These are phyloP conservation scores for Drosophila eugracilis DNA, from an alignment of 1,140 invertebrate species.

Conservation along the genomic window DNA sequence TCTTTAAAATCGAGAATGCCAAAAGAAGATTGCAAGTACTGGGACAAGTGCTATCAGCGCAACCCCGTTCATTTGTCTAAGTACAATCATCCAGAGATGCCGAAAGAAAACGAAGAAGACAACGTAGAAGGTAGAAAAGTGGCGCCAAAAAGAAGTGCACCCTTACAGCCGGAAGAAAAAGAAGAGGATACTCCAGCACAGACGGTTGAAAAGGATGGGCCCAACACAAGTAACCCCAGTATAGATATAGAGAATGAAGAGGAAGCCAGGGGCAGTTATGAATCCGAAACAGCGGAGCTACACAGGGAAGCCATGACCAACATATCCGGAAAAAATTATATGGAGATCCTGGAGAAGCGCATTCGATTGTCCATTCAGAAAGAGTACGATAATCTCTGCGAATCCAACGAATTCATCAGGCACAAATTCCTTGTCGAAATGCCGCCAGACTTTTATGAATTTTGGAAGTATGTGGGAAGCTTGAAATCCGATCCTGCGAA, in stretches of 20 bases:
- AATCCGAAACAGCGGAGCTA: slow-evolving; percentile 61
- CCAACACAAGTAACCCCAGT: slow-evolving; percentile 34
- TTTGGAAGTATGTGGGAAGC: slow-evolving; percentile 92
- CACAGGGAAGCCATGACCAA: slow-evolving; percentile 73
- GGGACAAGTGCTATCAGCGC: slow-evolving; percentile 93
- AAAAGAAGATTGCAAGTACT: slow-evolving; percentile 89
- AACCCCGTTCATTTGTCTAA: slow-evolving; percentile 91
- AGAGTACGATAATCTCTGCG: slow-evolving; percentile 77
- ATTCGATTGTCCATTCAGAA: slow-evolving; percentile 72
- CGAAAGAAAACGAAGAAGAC: slow-evolving; percentile 12
- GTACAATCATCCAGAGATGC: slow-evolving; percentile 90
- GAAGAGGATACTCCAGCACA: slow-evolving; percentile 9
- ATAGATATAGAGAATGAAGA: slow-evolving; percentile 19
- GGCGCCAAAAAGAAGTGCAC: slow-evolving; percentile 71
- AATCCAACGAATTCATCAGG: slow-evolving; percentile 87
- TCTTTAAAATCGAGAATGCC: slow-evolving; percentile 55
- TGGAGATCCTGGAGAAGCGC: slow-evolving; percentile 79
- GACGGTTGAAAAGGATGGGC: slow-evolving; percentile 9
- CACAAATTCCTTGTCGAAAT: slow-evolving; percentile 93
- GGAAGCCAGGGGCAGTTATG: slow-evolving; percentile 35
- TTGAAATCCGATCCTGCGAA: slow-evolving; percentile 86
- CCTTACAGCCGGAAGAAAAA: slow-evolving; percentile 3
- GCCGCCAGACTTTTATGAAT: slow-evolving; percentile 95
- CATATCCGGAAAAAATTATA: slow-evolving; percentile 75
- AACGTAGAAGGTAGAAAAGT: slow-evolving; percentile 45